These are phyloP conservation scores for Phataginus tetradactyla DNA, from an alignment of 2,797 vertebrate genomes.

Conservation along the genomic window DNA sequence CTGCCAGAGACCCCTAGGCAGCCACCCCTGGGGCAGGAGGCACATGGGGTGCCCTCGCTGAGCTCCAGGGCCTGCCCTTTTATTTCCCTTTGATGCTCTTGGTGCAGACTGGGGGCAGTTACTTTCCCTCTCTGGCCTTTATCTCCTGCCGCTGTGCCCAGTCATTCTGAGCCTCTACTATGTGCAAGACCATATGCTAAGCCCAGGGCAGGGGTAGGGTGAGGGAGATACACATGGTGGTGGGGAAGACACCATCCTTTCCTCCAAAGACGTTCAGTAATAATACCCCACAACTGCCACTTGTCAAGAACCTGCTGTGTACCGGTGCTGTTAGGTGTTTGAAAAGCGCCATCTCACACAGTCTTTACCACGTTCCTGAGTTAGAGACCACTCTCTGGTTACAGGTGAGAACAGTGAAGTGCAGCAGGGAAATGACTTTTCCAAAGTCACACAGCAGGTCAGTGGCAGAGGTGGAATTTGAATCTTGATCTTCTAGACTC, in stretches of 20 bases:
- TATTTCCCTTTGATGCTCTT: neutral
- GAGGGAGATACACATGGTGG: neutral
- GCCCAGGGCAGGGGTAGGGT: neutral
- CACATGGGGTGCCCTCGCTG: neutral
- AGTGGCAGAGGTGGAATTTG: neutral
- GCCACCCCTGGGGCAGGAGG: neutral
- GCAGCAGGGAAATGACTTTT: neutral
- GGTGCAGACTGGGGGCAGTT: neutral
- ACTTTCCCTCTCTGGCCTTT: constrained; percentile 19
- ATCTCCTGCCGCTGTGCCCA: neutral
- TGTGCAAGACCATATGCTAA: neutral
- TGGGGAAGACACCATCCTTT: neutral
- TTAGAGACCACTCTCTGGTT: neutral
- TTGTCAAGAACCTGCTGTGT: neutral
- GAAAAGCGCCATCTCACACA: neutral
- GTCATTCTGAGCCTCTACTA: neutral
- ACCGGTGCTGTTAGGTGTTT: neutral
- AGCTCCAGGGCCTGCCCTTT: neutral
- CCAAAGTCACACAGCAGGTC: neutral
- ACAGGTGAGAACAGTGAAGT: neutral
- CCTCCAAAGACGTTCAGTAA: neutral
- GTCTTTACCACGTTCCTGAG: neutral
- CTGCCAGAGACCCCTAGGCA: neutral
- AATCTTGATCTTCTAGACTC: neutral
- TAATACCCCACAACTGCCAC: neutral